Base-by-base conservation (phyloP, 2,888 invertebrate genomes). In the Cheilosia scutellata region DNA sequence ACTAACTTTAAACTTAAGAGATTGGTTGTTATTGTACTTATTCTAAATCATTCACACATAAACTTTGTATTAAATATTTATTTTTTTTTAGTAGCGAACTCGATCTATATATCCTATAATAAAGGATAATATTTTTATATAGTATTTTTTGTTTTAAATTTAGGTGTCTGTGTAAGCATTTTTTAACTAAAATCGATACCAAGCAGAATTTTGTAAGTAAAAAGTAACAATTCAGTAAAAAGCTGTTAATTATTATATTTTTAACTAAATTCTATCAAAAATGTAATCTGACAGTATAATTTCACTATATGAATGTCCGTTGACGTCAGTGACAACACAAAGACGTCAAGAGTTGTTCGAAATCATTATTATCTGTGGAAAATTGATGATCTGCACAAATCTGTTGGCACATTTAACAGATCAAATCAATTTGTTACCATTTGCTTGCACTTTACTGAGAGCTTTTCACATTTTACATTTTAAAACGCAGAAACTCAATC, bases 351-450 rank as follows among this genome's bases (percentile, higher is more conserved):
- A 37, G n/a, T 47, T 29, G 11, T 44, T 31, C 5, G 11, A 20
- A 57, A 9, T 37, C 27, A 27, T 37, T 37, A 47, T 37, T 71
- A 44, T 33, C 70, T 47, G n/a, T 11, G 11, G 4, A 25, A 51
- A 49, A 65, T 68, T 55, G 55, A 68, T 20, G 66, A 16, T 40
- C n/a, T 29, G 29, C 53, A 55, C 27, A 40, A 29, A 27, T n/a
- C 20, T 13, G 7, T 33, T 49, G 71, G 27, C 78, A 65, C 49
- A 65, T 58, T 58, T 58, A 65, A 78, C 63, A 71, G 31, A 25
- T 68, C n/a, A 78, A 42, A 71, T 65, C 44, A 53, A 51, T 49
- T 63, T 57, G 25, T 58, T 40, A 71, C 58, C 57, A 71, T 31
- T 63, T 31, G 53, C n/a, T 16, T 53, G 65, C 65, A 53, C 40